Evolutionary conservation across 2,888 invertebrate genomes (phyloP), one percentile per base, ranked within the genome.

Genomic region (Aethes cnicana): DNA sequence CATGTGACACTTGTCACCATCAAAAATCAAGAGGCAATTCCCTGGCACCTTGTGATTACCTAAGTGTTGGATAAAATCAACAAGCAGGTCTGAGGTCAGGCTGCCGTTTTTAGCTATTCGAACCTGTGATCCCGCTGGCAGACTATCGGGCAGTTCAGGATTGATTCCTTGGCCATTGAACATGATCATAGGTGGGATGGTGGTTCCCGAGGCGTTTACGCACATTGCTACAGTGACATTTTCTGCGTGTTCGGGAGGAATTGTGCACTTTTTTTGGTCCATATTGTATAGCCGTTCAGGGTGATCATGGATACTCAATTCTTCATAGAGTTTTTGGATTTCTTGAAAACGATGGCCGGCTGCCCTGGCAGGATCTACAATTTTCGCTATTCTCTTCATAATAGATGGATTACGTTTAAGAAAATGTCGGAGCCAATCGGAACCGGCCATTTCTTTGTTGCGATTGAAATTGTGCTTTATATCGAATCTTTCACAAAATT

Each of bases 221-320:
- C 58, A 61, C 53, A 52, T 54, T n/a, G 57, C 50, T 35, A 60
- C 50, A 2, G 58, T 57, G 8, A 59, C 55, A 25, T 55, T 59
- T 12, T 57, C 59, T 6, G 55, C 59, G 33, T 61, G 61, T 30
- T 61, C 57, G 6, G 30, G 52, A 16, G 58, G 54, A 21, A 55
- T 28, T 5, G 57, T 50, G 44, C 59, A 58, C n/a, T 55, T 56
- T 21, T 60, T 60, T 47, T 58, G 56, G 37, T 56, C 54, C 33
- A 57, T 56, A 18, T 60, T 60, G 32, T 58, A 58, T 8, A 56
- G 23, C n/a, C 59, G 36, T 56, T 62, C 61, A 21, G 64, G 61
- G 47, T 62, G 56, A 33, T 18, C 33, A 20, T 44, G 21, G 32
- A 62, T 58, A 35, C 59, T 55, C 30, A 62, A n/a, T 30, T 60